These are phyloP conservation scores for Lasioglossum marginatum DNA, from an alignment of 2,888 invertebrate genomes.

Conservation along the genomic window DNA sequence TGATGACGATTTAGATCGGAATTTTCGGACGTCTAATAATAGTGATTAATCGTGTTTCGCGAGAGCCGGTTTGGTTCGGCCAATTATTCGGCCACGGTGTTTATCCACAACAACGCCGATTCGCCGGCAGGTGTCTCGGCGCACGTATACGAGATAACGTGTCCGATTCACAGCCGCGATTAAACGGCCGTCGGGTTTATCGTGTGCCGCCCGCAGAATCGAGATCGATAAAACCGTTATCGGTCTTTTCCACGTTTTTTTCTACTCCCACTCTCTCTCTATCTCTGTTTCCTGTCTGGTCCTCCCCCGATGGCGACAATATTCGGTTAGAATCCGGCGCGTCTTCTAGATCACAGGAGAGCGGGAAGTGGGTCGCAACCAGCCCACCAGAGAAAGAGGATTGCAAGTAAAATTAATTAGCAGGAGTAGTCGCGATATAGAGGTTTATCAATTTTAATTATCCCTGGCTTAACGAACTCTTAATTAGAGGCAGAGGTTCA, in stretches of 20 bases:
- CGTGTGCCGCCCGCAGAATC: conserved; percentile 21
- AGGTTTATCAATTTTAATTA: conserved; percentile 59
- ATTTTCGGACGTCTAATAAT: background rate
- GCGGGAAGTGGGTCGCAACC: background rate
- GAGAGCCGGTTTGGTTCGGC: too few relatives aligned
- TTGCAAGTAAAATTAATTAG: conserved; percentile 50
- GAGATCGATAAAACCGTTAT: conserved; percentile 42
- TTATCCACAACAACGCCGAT: background rate
- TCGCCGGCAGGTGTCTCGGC: conserved; percentile 37
- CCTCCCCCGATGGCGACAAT: background rate
- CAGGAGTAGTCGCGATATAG: conserved; percentile 39
- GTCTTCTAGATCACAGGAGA: background rate
- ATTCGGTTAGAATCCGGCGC: background rate
- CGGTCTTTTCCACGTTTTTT: background rate
- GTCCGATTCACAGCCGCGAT: conserved; percentile 31
- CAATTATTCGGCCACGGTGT: background rate
- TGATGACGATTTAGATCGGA: background rate
- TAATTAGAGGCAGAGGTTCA: conserved; percentile 41
- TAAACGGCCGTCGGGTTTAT: conserved; percentile 16
- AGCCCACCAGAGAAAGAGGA: background rate
- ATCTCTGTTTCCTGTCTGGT: background rate
- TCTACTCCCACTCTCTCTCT: background rate
- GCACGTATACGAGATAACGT: conserved; percentile 65
- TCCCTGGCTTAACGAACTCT: conserved; percentile 50
- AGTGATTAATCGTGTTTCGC: background rate